Base-by-base conservation (phyloP, 1,140 invertebrate genomes). In the Brachionus angularis region DNA sequence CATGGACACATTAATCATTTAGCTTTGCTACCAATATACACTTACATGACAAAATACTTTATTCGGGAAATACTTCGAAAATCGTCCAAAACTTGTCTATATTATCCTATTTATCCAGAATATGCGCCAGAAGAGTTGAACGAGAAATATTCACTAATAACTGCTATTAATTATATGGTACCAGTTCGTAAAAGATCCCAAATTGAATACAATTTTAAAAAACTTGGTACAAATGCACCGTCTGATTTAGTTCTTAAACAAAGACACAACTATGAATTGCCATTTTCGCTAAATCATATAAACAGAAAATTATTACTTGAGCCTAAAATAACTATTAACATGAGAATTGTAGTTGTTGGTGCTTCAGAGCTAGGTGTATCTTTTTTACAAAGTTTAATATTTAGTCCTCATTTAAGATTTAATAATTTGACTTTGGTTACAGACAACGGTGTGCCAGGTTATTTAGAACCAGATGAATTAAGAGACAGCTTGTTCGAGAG, bases 331-430 rank as follows among this genome's bases (percentile, higher is more conserved):
- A 78, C 78, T n/a, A 79, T 82, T 36, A 82, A 82, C 77, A 77
- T 82, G 7, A 85, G 85, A 72, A 87, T 91, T 55, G 87, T 90
- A 0, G 84, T 90, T 5, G 85, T 89, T 0, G 89, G 89, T 0
- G 87, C 86, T 12, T 89, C 88, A 47, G 83, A 86, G 46, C 86
- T 86, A 7, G 87, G 86, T 1, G 77, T 89, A 3, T 53, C 49
- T 5, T 83, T 2, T 81, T 78, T 10, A 16, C n/a, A 72, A 50
- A 21, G 23, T 61, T 10, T 73, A 8, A 36, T 67, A 74, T 75
- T 58, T 74, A 80, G 80, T 73, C 79, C 81, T 8, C 79, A 82
- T 67, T 73, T 82, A 71, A 73, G 77, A 18, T 82, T 82, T 72
- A 82, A 81, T 74, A 82, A 82, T 64, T 67, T 82, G 69, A 79